Percentiles rank a stretch among this genome's conserved stretches.
Conservation (phyloP, 1,140 invertebrate species). For the Bombus superbus region DNA sequence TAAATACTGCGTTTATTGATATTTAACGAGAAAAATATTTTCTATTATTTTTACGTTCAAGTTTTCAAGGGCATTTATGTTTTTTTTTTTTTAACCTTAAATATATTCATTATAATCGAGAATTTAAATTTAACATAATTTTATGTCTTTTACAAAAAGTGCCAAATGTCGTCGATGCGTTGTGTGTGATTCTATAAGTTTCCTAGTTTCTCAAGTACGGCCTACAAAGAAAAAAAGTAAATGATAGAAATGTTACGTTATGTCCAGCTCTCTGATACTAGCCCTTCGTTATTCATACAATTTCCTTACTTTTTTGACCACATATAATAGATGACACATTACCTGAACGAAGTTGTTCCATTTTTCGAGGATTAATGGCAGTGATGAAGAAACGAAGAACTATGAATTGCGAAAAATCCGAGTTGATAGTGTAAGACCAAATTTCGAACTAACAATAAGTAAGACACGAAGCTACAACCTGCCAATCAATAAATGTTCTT, state of each 20-base stretch:
- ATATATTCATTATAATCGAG: neutral
- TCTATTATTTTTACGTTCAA: neutral
- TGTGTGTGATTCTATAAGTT: neutral
- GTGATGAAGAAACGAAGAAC: too few relatives aligned
- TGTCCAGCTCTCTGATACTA: neutral
- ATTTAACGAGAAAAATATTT: slow-evolving; percentile 1
- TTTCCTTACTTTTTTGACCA: neutral
- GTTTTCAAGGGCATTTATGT: neutral
- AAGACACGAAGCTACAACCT: neutral
- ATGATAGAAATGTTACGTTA: too few relatives aligned
- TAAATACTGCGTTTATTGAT: slow-evolving; percentile 41
- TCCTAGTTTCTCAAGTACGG: neutral
- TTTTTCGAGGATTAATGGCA: neutral
- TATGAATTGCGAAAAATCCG: neutral
- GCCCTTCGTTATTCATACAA: slow-evolving; percentile 16
- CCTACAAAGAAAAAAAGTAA: neutral
- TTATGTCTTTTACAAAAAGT: neutral
- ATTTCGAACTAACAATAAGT: neutral
- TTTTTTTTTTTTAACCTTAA: neutral
- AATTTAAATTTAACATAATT: neutral
- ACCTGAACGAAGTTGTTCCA: neutral
- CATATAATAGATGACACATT: neutral
- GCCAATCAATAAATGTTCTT: slow-evolving; percentile 4
- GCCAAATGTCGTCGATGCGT: neutral
- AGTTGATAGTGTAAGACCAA: neutral